phyloP scores from a whole-genome alignment of 37 sponge, comb jelly and placozoan species.

The Theonella swinhoei region DNA sequence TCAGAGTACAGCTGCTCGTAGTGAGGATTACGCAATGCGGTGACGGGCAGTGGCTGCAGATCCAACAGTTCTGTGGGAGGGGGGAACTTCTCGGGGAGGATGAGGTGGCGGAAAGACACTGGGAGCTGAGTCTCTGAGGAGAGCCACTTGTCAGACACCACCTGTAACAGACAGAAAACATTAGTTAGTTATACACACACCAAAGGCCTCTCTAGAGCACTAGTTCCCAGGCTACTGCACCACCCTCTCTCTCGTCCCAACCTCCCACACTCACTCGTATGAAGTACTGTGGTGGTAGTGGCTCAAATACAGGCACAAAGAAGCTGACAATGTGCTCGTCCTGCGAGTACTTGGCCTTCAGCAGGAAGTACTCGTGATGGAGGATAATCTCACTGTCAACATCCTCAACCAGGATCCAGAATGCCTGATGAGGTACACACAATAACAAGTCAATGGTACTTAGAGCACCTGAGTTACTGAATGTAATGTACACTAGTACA shows the following conservation, averaged over 20 bases:
- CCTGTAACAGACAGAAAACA: background rate
- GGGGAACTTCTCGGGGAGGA: constrained; percentile 97
- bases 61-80: constrained; percentile 98
- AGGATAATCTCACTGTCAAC: constrained; percentile 95
- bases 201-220: background rate
- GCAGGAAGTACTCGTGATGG: constrained; percentile 96
- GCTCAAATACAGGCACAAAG: constrained; percentile 99
- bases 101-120: constrained; percentile 96
- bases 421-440: constrained; percentile 60
- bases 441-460: too few species aligned
- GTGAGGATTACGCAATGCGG: constrained; percentile 83
- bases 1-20: constrained; percentile 90
- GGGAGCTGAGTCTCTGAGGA: constrained; percentile 95
- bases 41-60: constrained; percentile 96
- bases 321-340: constrained; percentile 94
- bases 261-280: constrained; percentile 75
- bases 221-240: too few species aligned
- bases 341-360: constrained; percentile 89
- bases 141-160: constrained; percentile 69
- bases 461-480: too few species aligned
- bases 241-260: too few species aligned
- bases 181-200: too few species aligned
- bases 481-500: too few species aligned
- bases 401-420: constrained; percentile 99
- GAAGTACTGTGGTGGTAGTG: constrained; percentile 99